Evolutionary conservation across 2,888 invertebrate species (phyloP), one percentile per base, ranked within the genome.

Genomic region (Spilosoma lubricipeda): DNA sequence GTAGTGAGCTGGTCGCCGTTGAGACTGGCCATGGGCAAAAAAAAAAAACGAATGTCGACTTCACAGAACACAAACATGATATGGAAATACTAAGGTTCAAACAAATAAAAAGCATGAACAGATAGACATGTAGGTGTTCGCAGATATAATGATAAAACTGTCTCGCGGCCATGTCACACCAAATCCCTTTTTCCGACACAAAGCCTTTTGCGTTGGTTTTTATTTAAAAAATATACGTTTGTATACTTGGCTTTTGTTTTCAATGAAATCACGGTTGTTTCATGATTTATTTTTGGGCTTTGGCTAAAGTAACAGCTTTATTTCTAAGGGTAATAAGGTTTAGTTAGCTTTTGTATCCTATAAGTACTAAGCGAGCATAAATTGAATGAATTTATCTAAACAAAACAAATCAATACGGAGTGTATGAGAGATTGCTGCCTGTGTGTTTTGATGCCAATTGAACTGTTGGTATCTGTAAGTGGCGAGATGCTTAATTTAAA

Each of bases 101-200:
- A 68, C n/a, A 45, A 69, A 74, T 77, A 82, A 74, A 78, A 78
- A 85, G 77, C 42, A 73, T 72, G 76, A 74, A 77, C 72, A 77
- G 73, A 70, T 70, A 59, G 65, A 52, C 67, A 74, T 71, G 79
- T 77, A 69, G 80, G 71, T 88, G 87, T 88, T 87, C 88, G 84
- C 86, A 90, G 89, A 90, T 91, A 88, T 86, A 87, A 88, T 85
- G 91, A 91, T 93, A 93, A 93, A 84, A 84, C 87, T 84, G 81
- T 86, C 89, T 87, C 87, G 82, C 86, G 83, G 87, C 82, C 88
- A 83, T 90, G 92, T 91, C 91, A 91, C 88, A 82, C 84, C 80
- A 91, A 93, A 92, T 92, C 92, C 93, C 86, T 88, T 87, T 75
- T 86, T 82, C 88, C 87, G 86, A 90, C 87, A 88, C 76, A 89